Evolutionary conservation across 2,888 invertebrate species (phyloP).

Genomic region (Saturnia pavonia): DNA sequence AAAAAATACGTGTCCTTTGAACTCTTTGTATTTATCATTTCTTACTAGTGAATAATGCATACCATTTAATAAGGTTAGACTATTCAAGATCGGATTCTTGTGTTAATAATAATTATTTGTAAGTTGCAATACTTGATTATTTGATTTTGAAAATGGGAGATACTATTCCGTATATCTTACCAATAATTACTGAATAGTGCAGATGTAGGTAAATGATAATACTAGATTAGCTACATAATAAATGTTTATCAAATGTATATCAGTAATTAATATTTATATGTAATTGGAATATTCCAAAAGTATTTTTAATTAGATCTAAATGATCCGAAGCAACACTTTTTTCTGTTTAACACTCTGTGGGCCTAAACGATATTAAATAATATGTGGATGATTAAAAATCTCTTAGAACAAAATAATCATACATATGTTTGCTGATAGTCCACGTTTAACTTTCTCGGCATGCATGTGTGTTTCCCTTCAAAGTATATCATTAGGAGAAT

Average conservation of each 20-base stretch:
- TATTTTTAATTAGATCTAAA: neutral
- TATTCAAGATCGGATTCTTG: too few relatives aligned
- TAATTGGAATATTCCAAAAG: neutral
- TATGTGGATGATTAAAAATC: neutral
- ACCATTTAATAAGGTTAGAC: neutral
- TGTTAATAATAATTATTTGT: too few relatives aligned
- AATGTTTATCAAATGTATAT: neutral
- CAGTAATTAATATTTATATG: neutral
- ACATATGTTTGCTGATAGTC: constrained; percentile 17
- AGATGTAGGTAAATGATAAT: neutral
- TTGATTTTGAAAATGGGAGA: too few relatives aligned
- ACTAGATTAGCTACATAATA: neutral
- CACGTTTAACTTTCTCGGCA: constrained; percentile 23
- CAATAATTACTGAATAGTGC: neutral
- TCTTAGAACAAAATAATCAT: neutral
- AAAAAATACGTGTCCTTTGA: neutral
- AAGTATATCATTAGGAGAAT: constrained; percentile 47
- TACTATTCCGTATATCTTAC: too few relatives aligned
- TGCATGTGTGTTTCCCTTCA: constrained; percentile 66
- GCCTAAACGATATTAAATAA: neutral
- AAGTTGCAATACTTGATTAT: too few relatives aligned
- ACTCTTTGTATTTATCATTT: neutral
- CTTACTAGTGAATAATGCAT: neutral
- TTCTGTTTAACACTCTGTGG: neutral
- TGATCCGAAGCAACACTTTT: neutral